Evolutionary conservation across 2,113 vertebrate species (phyloP).

Genomic region (Hippocampus guttulatus): DNA sequence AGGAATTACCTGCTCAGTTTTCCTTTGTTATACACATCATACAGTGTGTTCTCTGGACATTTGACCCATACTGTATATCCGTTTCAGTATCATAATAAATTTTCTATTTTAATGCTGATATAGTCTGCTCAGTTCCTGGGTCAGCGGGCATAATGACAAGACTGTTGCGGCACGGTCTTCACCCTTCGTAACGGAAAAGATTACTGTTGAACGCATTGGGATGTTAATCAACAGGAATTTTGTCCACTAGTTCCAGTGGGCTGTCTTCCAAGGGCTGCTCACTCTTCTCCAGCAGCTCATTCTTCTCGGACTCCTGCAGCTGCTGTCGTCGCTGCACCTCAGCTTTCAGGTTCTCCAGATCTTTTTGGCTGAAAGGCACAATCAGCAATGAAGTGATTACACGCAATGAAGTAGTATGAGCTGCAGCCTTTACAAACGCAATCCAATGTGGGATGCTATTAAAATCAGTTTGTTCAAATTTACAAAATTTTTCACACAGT

Average conservation of each 20-base stretch:
- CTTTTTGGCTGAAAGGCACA: conserved; percentile 82
- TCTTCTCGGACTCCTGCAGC: conserved; percentile 83
- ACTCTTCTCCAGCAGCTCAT: conserved; percentile 70
- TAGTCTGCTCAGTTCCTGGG: conserved; percentile 54
- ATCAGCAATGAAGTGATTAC: too few relatives aligned
- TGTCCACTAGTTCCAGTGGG: conserved; percentile 64
- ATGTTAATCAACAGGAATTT: conserved; percentile 69
- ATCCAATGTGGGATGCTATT: not conserved
- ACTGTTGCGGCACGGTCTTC: conserved; percentile 47
- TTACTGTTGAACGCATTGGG: conserved; percentile 23
- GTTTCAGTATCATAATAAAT: not conserved
- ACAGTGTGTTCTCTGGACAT: conserved; percentile 46
- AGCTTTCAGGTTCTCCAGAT: conserved; percentile 95
- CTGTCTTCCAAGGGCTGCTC: conserved; percentile 69
- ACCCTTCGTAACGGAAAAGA: conserved; percentile 33
- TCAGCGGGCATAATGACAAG: conserved; percentile 63
- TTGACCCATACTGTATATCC: conserved; percentile 28
- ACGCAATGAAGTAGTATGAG: too few relatives aligned
- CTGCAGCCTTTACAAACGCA: not conserved
- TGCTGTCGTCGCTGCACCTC: conserved; percentile 93
- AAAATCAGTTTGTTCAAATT: not conserved
- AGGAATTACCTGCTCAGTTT: conserved; percentile 39
- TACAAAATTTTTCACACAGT: not conserved
- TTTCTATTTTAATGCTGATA: conserved; percentile 59
- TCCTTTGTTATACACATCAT: conserved; percentile 44